phyloP scores from a whole-genome alignment of 1,140 invertebrate genomes.

The Pantala flavescens region DNA sequence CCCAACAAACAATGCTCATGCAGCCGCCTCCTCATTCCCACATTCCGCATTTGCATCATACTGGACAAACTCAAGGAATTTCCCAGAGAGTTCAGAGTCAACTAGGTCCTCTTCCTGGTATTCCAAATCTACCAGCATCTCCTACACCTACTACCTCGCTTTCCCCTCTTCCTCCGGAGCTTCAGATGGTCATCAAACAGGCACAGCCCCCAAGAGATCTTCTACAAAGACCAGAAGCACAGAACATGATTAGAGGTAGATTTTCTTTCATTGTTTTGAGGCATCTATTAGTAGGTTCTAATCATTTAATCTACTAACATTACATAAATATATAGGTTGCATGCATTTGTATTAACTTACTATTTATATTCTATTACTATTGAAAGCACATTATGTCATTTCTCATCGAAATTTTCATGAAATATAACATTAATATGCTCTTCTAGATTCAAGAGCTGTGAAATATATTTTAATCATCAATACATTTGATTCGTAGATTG shows the following conservation, averaged over 20 bases:
- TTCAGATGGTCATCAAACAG: slow-evolving; percentile 43
- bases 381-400: no score
- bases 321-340: no score
- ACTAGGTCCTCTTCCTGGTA: background rate
- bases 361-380: no score
- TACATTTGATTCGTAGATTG: no score
- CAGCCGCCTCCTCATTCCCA: background rate
- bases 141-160: slow-evolving; percentile 16
- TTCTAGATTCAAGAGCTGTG: no score
- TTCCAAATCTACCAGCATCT: background rate
- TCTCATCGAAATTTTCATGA: no score
- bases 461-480: no score
- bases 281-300: no score
- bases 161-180: slow-evolving; percentile 41
- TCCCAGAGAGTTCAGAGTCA: background rate
- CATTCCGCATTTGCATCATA: background rate
- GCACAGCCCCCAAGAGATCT: slow-evolving; percentile 44
- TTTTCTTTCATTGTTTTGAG: background rate
- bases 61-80: background rate
- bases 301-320: no score
- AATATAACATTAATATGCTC: no score
- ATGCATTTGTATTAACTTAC: no score
- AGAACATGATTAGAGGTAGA: slow-evolving; percentile 56
- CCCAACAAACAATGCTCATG: background rate
- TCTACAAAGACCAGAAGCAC: slow-evolving; percentile 57